A percentile compares a stretch with the other conserved stretches of the same genome.
Conservation (phyloP, 1,140 invertebrate species). For the Magallana angulata region DNA sequence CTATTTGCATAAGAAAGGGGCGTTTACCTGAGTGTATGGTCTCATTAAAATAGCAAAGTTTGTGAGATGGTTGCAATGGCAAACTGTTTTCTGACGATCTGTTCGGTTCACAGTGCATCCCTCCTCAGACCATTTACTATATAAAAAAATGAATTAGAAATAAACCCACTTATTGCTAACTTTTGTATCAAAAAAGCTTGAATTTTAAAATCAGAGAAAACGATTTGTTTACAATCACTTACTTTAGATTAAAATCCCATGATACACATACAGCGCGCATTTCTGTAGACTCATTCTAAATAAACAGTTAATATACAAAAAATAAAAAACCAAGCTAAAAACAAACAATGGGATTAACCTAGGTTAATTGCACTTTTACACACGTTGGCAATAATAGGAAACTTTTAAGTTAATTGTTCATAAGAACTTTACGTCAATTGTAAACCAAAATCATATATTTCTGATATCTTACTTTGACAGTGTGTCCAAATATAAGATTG, state of each 20-base stretch:
- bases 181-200: no score
- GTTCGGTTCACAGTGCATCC: background rate
- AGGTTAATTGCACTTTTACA: background rate
- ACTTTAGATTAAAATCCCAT: background rate
- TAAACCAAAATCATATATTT: background rate
- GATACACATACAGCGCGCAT: background rate
- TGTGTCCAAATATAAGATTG: background rate
- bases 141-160: no score
- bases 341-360: no score
- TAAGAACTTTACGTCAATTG: no score
- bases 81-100: background rate
- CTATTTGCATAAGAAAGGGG: background rate
- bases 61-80: constrained; percentile 65
- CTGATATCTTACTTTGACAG: background rate
- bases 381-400: background rate
- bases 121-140: background rate
- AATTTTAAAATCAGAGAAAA: no score
- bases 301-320: background rate
- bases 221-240: background rate
- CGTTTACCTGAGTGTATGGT: constrained; percentile 43
- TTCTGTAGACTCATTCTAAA: background rate
- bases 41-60: constrained; percentile 68
- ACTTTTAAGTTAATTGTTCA: background rate
- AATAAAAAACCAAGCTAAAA: no score
- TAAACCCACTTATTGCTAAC: no score